Percentiles rank a stretch among this genome's conserved stretches.
Conservation (phyloP, 2,888 invertebrate genomes). For the Belgica antarctica region DNA sequence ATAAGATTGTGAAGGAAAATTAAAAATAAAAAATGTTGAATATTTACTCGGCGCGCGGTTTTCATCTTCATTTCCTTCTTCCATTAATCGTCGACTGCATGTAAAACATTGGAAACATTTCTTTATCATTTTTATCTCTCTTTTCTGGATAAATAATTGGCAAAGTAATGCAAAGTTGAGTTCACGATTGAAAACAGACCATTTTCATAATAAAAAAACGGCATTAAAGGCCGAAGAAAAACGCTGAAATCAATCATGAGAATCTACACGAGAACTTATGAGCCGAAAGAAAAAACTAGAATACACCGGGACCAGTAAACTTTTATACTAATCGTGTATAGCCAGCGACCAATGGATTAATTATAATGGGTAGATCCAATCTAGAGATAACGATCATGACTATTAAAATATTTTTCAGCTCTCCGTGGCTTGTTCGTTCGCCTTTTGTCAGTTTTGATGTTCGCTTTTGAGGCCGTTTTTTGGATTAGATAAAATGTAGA, state of each 20-base stretch:
- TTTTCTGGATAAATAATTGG: constrained; percentile 24
- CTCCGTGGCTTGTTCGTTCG: neutral
- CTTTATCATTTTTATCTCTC: constrained; percentile 14
- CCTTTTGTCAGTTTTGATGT: constrained; percentile 26
- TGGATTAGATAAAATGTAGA: constrained; percentile 15
- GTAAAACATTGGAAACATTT: constrained; percentile 14
- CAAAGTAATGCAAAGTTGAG: neutral
- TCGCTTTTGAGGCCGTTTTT: constrained; percentile 5
- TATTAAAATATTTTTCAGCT: constrained; percentile 38
- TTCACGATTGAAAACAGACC: neutral
- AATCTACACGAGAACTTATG: constrained; percentile 20
- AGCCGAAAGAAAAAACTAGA: constrained; percentile 18
- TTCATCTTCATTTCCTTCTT: constrained; percentile 14
- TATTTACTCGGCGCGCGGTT: constrained; percentile 2
- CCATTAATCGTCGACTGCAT: neutral
- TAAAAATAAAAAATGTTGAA: constrained; percentile 6
- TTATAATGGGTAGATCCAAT: constrained; percentile 35
- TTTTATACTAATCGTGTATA: constrained; percentile 2
- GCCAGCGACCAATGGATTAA: constrained; percentile 25
- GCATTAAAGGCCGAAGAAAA: constrained; percentile 6
- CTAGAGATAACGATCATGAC: constrained; percentile 37
- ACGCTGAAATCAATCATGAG: constrained; percentile 8
- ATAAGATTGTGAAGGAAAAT: constrained; percentile 17
- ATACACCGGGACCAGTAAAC: neutral
- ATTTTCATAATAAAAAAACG: constrained; percentile 7